A percentile compares a stretch with the other conserved stretches of the same genome.
Conservation (phyloP, 2,797 vertebrate species). For the Gymnopithys bicolor region DNA sequence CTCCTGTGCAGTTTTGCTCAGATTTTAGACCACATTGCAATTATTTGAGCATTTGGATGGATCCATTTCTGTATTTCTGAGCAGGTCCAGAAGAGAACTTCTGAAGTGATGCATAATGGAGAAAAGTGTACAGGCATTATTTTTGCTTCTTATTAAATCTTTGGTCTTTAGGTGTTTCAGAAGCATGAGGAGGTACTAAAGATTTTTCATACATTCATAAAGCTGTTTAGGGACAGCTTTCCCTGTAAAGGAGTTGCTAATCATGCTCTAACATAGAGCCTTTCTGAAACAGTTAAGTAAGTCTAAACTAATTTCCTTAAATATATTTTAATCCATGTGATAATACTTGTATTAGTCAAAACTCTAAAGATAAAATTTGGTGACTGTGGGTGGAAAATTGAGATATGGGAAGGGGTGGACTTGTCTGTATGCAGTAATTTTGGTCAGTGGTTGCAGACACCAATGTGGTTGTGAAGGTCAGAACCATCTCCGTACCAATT, state of each 20-base stretch:
- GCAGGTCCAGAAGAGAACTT: neutral
- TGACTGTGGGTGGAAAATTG: neutral
- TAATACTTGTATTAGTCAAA: neutral
- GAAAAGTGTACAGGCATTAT: neutral
- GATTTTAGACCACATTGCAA: neutral
- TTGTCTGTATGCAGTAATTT: neutral
- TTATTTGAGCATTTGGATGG: neutral
- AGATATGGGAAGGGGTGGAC: neutral
- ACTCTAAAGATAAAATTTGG: neutral
- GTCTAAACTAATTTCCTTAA: neutral
- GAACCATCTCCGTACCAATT: neutral
- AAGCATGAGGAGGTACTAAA: neutral
- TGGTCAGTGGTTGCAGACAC: neutral
- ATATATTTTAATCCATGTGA: neutral
- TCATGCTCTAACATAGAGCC: neutral
- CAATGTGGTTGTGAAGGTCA: neutral
- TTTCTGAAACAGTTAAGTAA: neutral
- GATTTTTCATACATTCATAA: neutral
- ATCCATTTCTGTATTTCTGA: neutral
- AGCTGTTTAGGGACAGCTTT: neutral
- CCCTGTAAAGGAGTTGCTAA: constrained; percentile 3
- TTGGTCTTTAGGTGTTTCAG: neutral
- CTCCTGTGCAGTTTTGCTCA: neutral
- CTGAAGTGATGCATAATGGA: neutral
- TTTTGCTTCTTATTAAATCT: neutral